These are phyloP conservation scores for Machaerirhynchus nigripectus DNA, from an alignment of 2,113 vertebrate species.

Conservation along the genomic window DNA sequence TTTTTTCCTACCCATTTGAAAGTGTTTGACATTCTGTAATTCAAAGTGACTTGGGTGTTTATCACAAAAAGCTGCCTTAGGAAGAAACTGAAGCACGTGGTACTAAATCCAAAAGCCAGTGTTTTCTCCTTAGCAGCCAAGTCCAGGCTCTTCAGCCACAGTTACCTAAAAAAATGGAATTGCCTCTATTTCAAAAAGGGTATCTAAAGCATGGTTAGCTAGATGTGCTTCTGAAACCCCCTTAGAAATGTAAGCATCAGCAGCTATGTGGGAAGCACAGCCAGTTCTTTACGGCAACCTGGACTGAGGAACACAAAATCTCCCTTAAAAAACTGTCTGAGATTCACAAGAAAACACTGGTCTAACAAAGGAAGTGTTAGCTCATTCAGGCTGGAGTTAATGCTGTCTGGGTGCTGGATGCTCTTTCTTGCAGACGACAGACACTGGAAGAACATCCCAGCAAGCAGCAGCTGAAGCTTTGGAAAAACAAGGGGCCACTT, in stretches of 20 bases:
- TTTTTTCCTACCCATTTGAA: conserved; percentile 19
- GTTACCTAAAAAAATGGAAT: not conserved
- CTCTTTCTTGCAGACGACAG: not conserved
- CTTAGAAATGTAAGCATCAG: not conserved
- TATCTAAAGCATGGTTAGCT: not conserved
- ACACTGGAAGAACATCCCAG: not conserved
- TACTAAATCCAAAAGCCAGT: not conserved
- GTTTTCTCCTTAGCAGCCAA: not conserved
- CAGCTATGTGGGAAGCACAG: not conserved
- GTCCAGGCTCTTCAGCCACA: not conserved
- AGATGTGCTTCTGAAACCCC: not conserved
- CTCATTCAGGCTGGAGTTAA: not conserved
- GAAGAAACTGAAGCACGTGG: not conserved
- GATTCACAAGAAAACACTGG: not conserved
- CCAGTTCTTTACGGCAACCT: not conserved
- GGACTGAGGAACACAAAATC: not conserved
- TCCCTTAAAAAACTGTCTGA: not conserved
- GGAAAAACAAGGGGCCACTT: conserved; percentile 25
- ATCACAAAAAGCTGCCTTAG: conserved; percentile 19
- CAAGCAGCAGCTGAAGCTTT: not conserved
- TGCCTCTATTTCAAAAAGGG: not conserved
- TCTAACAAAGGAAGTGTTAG: not conserved
- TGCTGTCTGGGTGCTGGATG: not conserved
- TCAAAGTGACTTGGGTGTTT: conserved; percentile 43
- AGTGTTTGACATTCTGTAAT: conserved; percentile 36